Percentiles rank a stretch among this genome's conserved stretches.
Conservation (phyloP, 2,888 invertebrate genomes). For the Muschampia plurimacula region DNA sequence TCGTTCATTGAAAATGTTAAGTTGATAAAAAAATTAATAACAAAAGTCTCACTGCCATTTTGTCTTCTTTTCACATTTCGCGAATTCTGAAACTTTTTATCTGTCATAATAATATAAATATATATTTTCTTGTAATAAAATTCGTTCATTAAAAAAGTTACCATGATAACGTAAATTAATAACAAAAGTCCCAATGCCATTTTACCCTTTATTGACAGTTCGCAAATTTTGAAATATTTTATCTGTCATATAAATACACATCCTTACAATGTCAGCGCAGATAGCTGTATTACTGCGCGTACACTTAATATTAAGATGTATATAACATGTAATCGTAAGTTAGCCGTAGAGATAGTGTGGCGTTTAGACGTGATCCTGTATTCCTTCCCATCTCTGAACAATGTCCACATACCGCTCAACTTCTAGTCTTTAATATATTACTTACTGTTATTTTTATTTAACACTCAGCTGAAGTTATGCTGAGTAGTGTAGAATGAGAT, state of each 20-base stretch:
- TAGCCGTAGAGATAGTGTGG: constrained; percentile 42
- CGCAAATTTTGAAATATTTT: not conserved
- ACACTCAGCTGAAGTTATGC: not conserved
- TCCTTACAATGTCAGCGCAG: constrained; percentile 10
- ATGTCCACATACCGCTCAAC: constrained; percentile 58
- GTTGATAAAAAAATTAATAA: not conserved
- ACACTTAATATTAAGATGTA: constrained; percentile 14
- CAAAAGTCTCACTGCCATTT: too few species aligned
- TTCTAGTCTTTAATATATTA: constrained; percentile 63
- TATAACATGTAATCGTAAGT: constrained; percentile 39
- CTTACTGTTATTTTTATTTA: constrained; percentile 1
- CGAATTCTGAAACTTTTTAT: too few species aligned
- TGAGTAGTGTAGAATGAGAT: not conserved
- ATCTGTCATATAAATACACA: constrained; percentile 1
- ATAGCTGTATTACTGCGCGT: not conserved
- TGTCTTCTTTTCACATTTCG: too few species aligned
- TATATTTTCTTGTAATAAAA: not conserved
- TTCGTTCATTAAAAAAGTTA: not conserved
- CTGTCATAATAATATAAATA: not conserved
- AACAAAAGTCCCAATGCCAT: constrained; percentile 5
- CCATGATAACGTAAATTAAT: too few species aligned
- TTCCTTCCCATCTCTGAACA: constrained; percentile 52
- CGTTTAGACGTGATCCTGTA: constrained; percentile 50
- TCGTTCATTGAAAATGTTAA: not conserved
- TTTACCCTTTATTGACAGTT: not conserved